Base-by-base conservation (phyloP, 2,888 invertebrate genomes). In the Halictus ligatus region DNA sequence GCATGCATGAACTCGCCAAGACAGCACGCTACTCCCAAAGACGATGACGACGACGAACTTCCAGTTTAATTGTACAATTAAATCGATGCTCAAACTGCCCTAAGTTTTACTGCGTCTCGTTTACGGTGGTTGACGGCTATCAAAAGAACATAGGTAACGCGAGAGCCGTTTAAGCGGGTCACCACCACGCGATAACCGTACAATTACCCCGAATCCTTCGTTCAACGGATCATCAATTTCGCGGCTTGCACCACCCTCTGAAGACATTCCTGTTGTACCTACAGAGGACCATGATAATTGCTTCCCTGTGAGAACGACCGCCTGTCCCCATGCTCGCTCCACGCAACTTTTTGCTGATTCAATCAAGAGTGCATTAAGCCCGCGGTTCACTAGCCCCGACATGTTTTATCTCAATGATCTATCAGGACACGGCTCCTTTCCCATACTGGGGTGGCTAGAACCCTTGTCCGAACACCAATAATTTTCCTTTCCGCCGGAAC, bases 341-440 rank as follows among this genome's bases (percentile, higher is more conserved):
- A 15, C 1, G 71, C 21, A 25, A 54, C 48, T 58, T 81, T 77
- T 76, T 48, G 76, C 87, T 75, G 80, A 80, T 87, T 75, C 81
- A 78, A 84, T 81, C 78, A 25, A 50, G 50, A 18, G 25, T 75
- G 46, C 71, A 76, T 60, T 81, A 79, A 87, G 81, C 83, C 81
- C 78, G 54, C 78, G 60, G 72, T 25, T 84, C 78, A 18, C 71
- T 46, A 50, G 18, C 72, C 77, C 5, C 64, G 75, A 43, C 88
- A 78, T 80, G 81, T 75, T 81, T 83, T 85, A 86, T 86, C 83
- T 48, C 80, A 69, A 78, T 74, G 81, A 88, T 85, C 88, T 85
- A 60, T 43, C 85, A 72, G 76, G 82, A 88, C 85, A 77, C 69
- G 13, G 69, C 43, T 29, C 64, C 78, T 78, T 78, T 74, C 54